Conservation (phyloP, 2,888 invertebrate species). For the Eristalinus sepulchralis region DNA sequence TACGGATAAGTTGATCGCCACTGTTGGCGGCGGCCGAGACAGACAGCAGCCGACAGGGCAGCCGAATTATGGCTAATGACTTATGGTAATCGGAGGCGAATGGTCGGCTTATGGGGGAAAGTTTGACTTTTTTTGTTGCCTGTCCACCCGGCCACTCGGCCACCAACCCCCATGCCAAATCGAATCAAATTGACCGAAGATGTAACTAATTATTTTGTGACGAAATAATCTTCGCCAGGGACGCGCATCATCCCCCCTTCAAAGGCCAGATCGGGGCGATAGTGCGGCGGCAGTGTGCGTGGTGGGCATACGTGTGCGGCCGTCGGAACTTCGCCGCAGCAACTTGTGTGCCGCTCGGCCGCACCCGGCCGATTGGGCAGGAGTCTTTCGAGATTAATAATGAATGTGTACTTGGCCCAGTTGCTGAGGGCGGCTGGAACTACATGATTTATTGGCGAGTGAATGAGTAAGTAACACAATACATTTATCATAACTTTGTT, state of each 20-base stretch:
- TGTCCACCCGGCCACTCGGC: not conserved
- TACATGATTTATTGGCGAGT: slow-evolving; percentile 59
- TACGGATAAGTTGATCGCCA: slow-evolving; percentile 37
- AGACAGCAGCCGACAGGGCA: not conserved
- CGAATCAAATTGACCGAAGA: slow-evolving; percentile 51
- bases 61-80: slow-evolving; percentile 41
- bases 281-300: not conserved
- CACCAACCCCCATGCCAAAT: slow-evolving; percentile 2
- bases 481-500: slow-evolving; percentile 68
- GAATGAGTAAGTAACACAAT: slow-evolving; percentile 53
- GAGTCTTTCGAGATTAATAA: slow-evolving; percentile 63
- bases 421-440: slow-evolving; percentile 8
- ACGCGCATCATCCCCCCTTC: slow-evolving; percentile 1
- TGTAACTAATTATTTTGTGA: slow-evolving; percentile 61
- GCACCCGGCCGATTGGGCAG: slow-evolving; percentile 7
- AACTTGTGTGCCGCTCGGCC: slow-evolving; percentile 8
- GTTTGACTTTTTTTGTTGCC: slow-evolving; percentile 12
- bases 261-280: not conserved
- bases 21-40: not conserved
- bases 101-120: slow-evolving; percentile 9
- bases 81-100: slow-evolving; percentile 44
- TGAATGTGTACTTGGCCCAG: slow-evolving; percentile 59
- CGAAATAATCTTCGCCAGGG: slow-evolving; percentile 38
- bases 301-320: not conserved
- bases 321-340: not conserved